Base-by-base conservation (phyloP, 2,113 vertebrate species). In the Trachemys scripta region DNA sequence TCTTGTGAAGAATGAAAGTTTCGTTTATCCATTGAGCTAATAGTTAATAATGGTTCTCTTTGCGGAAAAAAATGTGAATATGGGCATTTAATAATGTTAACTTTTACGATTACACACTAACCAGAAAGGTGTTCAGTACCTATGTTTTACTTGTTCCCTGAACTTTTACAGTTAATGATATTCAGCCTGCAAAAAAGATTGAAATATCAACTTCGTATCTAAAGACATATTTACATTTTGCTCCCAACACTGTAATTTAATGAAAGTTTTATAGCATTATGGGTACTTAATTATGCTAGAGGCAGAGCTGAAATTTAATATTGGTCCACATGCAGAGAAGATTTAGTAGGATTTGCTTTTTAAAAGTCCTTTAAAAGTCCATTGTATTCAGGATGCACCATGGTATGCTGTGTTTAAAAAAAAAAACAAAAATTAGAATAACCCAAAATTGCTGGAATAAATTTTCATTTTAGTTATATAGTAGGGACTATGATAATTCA, bases 191-290 rank as follows among this genome's bases (percentile, higher is more conserved):
- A 84, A 90, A 97, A 84, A 93, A 65, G 84, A 75, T 96, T 97
- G 97, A 98, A 98, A 98, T 98, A 97, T 95, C 96, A 97, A 89
- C 97, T 94, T 98, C 92, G 87, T 97, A 98, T 97, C 98, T 95
- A 94, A 98, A 98, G 97, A 97, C 95, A 98, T 98, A 98, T 98
- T 98, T 98, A 98, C 97, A 98, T 98, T 98, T 98, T 97, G 96
- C 95, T 97, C 97, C 95, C 96, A 98, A 98, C 96, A 97, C 96
- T 62, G 42, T 98, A 98, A 98, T 98, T 98, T 98, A 98, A 98
- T 98, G 97, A 98, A 98, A 97, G 84, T 98, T 98, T 98, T 97
- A 98, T 98, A 95, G 95, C 97, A 94, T 97, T 98, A 95, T 96
- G 92, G 94, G 75, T 97, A 96, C 96, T 98, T 98, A 98, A 98